A percentile compares a stretch with the other conserved stretches of the same genome.
Evolutionary conservation across 2,797 vertebrate genomes (phyloP).

Genomic region (Salmo trutta): DNA sequence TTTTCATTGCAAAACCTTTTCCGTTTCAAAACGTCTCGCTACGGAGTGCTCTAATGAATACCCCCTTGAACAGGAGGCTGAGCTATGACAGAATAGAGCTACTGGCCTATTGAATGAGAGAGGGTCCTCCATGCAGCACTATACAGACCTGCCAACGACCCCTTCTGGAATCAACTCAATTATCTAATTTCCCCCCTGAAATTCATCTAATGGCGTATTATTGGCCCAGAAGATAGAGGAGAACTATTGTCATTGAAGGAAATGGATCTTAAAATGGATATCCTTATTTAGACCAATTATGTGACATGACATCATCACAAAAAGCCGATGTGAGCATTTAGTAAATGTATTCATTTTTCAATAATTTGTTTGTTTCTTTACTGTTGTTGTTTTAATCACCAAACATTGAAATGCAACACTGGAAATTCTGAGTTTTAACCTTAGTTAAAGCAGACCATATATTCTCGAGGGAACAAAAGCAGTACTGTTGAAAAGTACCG

Average conservation of each 20-base stretch:
- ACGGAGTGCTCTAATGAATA: too few relatives aligned
- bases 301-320: background rate
- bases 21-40: too few relatives aligned
- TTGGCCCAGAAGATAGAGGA: background rate
- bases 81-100: background rate
- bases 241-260: constrained; percentile 8
- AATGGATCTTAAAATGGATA: constrained; percentile 6
- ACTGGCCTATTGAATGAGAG: background rate
- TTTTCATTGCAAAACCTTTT: too few relatives aligned
- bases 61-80: background rate
- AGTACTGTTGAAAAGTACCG: constrained; percentile 17
- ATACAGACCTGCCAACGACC: constrained; percentile 23
- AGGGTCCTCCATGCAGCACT: background rate
- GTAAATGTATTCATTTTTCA: constrained; percentile 8
- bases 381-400: background rate
- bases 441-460: background rate
- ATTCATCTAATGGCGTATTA: constrained; percentile 14
- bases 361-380: background rate
- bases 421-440: background rate
- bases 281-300: constrained; percentile 18
- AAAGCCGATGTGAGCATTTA: background rate
- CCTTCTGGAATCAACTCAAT: constrained; percentile 20
- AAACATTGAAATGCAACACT: background rate
- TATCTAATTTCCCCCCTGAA: constrained; percentile 29
- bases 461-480: constrained; percentile 6